Conservation (phyloP, 2,888 invertebrate species). For the Xestia sexstrigata region DNA sequence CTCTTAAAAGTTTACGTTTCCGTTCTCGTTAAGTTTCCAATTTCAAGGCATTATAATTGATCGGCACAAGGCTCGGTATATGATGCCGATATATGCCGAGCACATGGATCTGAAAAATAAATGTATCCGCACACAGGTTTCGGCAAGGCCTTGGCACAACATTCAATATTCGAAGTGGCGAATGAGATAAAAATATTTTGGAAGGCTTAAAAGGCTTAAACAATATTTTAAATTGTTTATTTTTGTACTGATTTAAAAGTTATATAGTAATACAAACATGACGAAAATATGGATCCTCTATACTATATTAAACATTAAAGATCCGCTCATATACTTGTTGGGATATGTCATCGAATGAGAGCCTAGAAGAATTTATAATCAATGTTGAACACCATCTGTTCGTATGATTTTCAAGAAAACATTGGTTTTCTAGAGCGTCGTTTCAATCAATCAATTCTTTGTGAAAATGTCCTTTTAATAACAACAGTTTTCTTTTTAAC, state of each 20-base stretch:
- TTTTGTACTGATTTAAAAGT: background rate
- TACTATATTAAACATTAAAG: constrained; percentile 1
- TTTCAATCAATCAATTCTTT: background rate
- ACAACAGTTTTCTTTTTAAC: background rate
- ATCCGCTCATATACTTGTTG: background rate
- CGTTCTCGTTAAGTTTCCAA: background rate
- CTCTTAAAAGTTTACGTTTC: background rate
- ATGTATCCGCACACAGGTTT: constrained; percentile 35
- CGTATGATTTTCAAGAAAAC: background rate
- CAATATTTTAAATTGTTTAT: constrained; percentile 11
- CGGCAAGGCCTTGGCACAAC: constrained; percentile 19
- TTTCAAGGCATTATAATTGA: constrained; percentile 20
- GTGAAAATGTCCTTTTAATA: background rate
- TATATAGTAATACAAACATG: background rate
- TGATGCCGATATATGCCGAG: constrained; percentile 10
- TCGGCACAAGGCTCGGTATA: constrained; percentile 4
- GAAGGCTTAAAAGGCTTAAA: background rate
- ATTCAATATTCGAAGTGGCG: constrained; percentile 34
- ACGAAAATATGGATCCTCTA: background rate
- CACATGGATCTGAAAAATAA: constrained; percentile 42
- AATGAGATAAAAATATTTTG: constrained; percentile 9
- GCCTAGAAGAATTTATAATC: background rate
- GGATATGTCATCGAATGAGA: background rate
- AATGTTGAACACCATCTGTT: background rate
- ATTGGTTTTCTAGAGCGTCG: background rate